Conservation (phyloP, 2,113 vertebrate genomes). For the Mixornis gularis region DNA sequence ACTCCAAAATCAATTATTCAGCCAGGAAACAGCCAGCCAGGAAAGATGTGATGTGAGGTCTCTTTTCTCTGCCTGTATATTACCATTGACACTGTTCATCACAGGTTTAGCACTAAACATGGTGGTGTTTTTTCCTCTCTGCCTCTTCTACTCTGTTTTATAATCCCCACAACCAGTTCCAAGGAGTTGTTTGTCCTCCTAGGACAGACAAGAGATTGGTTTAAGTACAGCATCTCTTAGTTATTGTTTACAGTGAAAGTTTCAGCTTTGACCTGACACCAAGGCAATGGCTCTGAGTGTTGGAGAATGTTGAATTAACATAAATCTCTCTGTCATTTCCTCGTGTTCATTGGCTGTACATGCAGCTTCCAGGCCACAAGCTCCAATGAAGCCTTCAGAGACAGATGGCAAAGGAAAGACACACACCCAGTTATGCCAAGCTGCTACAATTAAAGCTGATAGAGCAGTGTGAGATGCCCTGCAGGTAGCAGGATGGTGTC, state of each 20-base stretch:
- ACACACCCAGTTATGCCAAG: background rate
- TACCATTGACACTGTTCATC: background rate
- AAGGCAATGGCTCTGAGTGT: background rate
- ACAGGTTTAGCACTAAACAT: background rate
- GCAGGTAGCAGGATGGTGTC: background rate
- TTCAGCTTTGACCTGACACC: background rate
- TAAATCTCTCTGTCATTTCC: background rate
- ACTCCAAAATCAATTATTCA: background rate
- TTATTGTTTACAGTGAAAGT: background rate
- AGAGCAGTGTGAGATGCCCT: background rate
- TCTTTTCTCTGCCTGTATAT: background rate
- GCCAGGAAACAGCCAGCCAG: background rate
- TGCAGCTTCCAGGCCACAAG: background rate
- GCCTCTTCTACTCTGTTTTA: background rate
- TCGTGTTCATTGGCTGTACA: accelerated
- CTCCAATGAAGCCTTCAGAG: background rate
- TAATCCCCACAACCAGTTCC: background rate
- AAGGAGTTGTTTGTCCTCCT: background rate
- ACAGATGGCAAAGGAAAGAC: background rate
- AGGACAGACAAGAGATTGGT: background rate
- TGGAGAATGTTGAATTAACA: background rate
- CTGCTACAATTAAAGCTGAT: background rate
- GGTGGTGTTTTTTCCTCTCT: background rate
- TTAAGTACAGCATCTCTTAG: background rate
- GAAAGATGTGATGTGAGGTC: background rate